Evolutionary conservation across 2,113 vertebrate genomes (phyloP), one percentile per base, ranked within the genome.

Genomic region (Nycticebus coucang): DNA sequence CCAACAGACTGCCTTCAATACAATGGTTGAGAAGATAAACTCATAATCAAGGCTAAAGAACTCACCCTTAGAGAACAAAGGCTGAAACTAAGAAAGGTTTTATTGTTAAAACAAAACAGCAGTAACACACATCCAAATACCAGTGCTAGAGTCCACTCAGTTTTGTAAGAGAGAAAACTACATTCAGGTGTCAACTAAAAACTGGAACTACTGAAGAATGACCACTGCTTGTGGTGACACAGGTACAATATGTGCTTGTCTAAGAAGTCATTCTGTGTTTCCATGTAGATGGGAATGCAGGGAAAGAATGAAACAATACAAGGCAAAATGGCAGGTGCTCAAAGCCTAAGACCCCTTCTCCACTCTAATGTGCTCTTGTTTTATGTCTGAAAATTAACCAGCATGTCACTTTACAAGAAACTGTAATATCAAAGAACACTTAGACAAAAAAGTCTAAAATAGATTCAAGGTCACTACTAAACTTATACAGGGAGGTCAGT

Each of bases 61-160:
- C 8, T 93, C 64, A 87, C 41, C 11, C 68, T 91, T 82, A 84
- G 66, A 96, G 28, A 92, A 88, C 33, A 74, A 55, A 66, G 88
- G 59, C 17, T 96, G 87, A 96, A 78, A 97, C 90, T 86, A 92
- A 93, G 77, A 95, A 97, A 97, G 28, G 60, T 57, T 97, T 97
- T 97, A 97, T 96, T 97, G 81, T 91, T 84, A 94, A 96, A 71
- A 95, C 53, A 81, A 97, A 95, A 93, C 53, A 89, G 50, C 66
- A 93, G 57, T 75, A 78, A 53, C 66, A 94, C 41, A 92, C 55
- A 87, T 60, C 69, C 68, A 91, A 93, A 94, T 50, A 35, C 71
- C 84, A 94, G 35, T 45, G 64, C 81, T 77, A 91, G 66, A 89
- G 15, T 55, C 92, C 81, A 79, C 59, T 60, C 62, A 55, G 24